Base-by-base conservation (phyloP, 2,797 vertebrate genomes). In the Chelon auratus region DNA sequence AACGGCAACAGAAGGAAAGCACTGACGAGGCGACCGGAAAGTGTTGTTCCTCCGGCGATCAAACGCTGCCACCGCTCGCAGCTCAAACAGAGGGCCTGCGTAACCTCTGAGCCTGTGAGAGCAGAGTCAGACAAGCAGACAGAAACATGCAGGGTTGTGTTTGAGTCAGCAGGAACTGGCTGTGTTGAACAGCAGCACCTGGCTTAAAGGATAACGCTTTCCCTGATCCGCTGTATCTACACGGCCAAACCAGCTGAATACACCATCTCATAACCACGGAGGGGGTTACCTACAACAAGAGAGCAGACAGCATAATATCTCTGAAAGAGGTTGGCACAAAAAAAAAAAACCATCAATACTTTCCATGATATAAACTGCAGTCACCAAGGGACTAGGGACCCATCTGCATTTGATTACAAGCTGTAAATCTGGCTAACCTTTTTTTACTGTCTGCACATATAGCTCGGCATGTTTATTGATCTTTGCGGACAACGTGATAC, bases 171-270 rank as follows among this genome's bases (percentile, higher is more conserved):
- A 86, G 77, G 84, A 90, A 81, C 59, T 55, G 74, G 72, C 82
- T 84, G 79, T 90, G 89, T 91, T 78, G 73, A 90, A 87, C 87
- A 89, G 81, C 81, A 62, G 85, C 85, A 90, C 87, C 83, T 89
- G 88, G 87, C 87, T 92, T 91, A 91, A 90, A 87, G 86, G 89
- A 90, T 91, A 87, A 88, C 86, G 72, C 78, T 84, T 63, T 61
- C 66, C 78, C 87, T 83, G 81, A 88, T 84, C 89, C 72, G 14
- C 55, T 30, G 72, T 62, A 85, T 85, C 72, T 79, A 58, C 81
- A 67, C 59, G 67, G 68, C 74, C 78, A 30, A 74, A 68, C 63
- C 81, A 79, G 75, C 73, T 82, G 83, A 86, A 82, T 76, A 68
- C 80, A 82, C 64, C 69, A 67, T 75, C 87, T 68, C 79, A 83